Base-by-base conservation (phyloP, 2,113 vertebrate species). In the Oreochromis niloticus region DNA sequence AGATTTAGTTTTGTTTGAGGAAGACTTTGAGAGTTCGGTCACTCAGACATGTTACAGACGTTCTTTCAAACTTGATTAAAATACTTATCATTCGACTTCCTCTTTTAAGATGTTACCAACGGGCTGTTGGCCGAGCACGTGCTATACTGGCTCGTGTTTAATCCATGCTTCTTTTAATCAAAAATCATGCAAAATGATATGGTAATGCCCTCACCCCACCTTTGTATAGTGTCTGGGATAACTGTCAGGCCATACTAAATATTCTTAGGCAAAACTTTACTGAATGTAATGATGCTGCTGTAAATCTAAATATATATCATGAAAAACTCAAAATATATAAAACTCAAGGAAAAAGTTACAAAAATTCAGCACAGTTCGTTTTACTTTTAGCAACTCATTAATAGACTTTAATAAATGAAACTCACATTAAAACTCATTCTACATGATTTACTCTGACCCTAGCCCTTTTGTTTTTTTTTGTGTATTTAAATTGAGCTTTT, bases 1-100 rank as follows among this genome's bases (percentile, higher is more conserved):
- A 88, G 85, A 78, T 91, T 93, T 84, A 82, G 63, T 78, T 86
- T 86, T 94, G 90, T 93, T 92, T 95, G 92, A 88, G 85, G 81
- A 91, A 30, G 88, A 90, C 88, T 90, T 93, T 84, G 73, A 85
- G 73, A 83, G 87, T 92, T 85, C 2, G 89, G 89, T 73, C 93
- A 87, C 81, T 91, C 86, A 83, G 82, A 86, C 83, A 81, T 52
- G 68, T 73, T 87, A 56, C 85, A 85, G 59, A 82, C 14, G 9
- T 91, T 85, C 83, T 86, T 86, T 91, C 78, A 85, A 63, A 88
- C 75, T 57, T 78, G 86, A 88, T 84, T 22, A 80, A 84, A 66
- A 79, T 81, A 56, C 88, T 91, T 46, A 85, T 52, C 84, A 12
- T 73, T 84, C 2, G 8, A 54, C 43, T 83, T 87, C 63, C 41